These are phyloP conservation scores for Trachythela sp. DNA, from an alignment of 64 coral and sea anemone species.

Conservation along the genomic window DNA sequence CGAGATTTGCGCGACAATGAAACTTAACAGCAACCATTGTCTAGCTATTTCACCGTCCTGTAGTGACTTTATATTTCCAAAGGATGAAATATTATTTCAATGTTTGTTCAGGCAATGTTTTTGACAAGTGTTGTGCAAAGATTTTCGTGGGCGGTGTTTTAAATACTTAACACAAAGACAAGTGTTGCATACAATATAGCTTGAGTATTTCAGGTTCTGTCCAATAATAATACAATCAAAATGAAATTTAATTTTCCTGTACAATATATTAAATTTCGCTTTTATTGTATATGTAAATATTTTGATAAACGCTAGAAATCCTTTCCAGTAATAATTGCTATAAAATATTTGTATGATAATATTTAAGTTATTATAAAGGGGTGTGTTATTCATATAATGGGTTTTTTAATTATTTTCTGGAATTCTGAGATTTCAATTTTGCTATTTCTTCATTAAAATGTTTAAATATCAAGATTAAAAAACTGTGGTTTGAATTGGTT, in stretches of 20 bases:
- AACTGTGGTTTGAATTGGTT: too few relatives aligned
- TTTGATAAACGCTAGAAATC: not conserved
- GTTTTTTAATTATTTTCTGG: not conserved
- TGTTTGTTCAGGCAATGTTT: not conserved
- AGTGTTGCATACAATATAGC: not conserved
- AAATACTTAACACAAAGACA: not conserved
- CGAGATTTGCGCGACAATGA: not conserved
- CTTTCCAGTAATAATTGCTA: not conserved
- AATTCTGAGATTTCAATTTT: not conserved
- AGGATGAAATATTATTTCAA: not conserved
- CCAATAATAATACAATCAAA: not conserved
- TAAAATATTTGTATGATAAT: not conserved
- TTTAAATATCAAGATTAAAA: too few relatives aligned
- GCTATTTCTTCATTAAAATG: not conserved
- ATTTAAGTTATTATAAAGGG: not conserved
- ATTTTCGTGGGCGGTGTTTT: not conserved
- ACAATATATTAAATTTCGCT: not conserved
- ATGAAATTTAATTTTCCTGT: not conserved
- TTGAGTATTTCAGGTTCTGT: too few relatives aligned
- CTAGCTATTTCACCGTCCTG: not conserved
- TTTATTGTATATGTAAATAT: not conserved
- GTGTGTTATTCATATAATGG: not conserved
- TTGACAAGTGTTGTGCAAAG: not conserved
- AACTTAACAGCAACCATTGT: not conserved
- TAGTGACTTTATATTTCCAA: not conserved